phyloP scores from a whole-genome alignment of 2,888 invertebrate species.

The Molanna angustata region DNA sequence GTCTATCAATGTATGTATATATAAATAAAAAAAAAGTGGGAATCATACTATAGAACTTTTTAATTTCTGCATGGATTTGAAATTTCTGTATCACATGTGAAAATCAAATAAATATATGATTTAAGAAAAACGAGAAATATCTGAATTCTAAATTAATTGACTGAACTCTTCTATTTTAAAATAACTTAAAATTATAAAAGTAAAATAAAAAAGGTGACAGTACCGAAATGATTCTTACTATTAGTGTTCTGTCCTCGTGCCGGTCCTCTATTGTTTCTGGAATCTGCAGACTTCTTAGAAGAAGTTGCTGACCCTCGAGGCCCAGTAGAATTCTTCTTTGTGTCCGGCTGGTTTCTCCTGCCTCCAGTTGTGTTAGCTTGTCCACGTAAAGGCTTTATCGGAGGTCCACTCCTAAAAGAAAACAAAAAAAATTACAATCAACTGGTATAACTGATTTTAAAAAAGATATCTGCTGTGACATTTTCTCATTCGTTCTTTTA shows the following conservation, averaged over 20 bases:
- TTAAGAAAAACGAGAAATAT: too few species aligned
- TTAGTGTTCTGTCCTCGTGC: conserved; percentile 22
- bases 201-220: conserved; percentile 11
- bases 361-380: conserved; percentile 39
- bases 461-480: too few species aligned
- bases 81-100: too few species aligned
- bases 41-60: too few species aligned
- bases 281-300: neutral
- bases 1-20: too few species aligned
- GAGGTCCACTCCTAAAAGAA: conserved; percentile 42
- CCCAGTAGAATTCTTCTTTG: conserved; percentile 38
- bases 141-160: too few species aligned
- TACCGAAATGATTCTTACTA: conserved; percentile 24
- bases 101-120: too few species aligned
- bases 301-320: neutral
- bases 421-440: too few species aligned
- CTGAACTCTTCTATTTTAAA: conserved; percentile 29
- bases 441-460: too few species aligned
- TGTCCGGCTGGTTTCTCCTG: conserved; percentile 40
- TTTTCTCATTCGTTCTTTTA: too few species aligned
- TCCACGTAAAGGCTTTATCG: conserved; percentile 42
- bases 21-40: too few species aligned
- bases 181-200: neutral
- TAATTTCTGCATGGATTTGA: too few species aligned
- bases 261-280: conserved; percentile 37